phyloP scores from a whole-genome alignment of 1,140 invertebrate genomes.

The Drosophila kikkawai region DNA sequence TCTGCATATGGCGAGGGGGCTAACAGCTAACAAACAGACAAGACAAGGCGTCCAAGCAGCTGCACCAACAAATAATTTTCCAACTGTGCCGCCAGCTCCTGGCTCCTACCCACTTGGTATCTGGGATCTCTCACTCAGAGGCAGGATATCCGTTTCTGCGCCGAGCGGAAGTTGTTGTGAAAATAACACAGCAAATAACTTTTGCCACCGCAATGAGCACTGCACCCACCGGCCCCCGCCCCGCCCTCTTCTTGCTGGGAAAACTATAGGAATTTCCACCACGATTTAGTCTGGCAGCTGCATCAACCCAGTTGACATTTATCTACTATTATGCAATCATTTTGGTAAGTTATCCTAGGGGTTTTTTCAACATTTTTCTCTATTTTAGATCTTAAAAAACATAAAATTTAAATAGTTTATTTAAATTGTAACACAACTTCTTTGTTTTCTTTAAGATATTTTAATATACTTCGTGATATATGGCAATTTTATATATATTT shows the following conservation, averaged over 20 bases:
- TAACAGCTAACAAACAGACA: constrained; percentile 39
- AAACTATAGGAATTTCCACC: constrained; percentile 9
- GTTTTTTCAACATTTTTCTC: not conserved
- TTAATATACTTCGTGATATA: too few species aligned
- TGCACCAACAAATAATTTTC: constrained; percentile 70
- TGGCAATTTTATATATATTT: too few species aligned
- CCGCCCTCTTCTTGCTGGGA: not conserved
- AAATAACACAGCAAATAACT: constrained; percentile 84
- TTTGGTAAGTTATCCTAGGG: too few species aligned
- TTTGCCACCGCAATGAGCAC: constrained; percentile 79
- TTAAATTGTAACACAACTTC: too few species aligned
- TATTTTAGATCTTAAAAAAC: not conserved
- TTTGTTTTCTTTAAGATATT: too few species aligned
- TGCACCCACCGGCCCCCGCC: constrained; percentile 1
- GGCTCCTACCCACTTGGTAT: not conserved
- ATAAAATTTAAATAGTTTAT: too few species aligned
- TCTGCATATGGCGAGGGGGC: constrained; percentile 29
- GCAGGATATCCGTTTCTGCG: constrained; percentile 75
- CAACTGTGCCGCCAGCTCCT: constrained; percentile 37
- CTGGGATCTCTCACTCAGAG: constrained; percentile 44
- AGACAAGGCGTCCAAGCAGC: constrained; percentile 63
- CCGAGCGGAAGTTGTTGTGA: constrained; percentile 78
- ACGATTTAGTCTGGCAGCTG: constrained; percentile 11
- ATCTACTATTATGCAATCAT: constrained; percentile 33
- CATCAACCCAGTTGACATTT: constrained; percentile 44